Evolutionary conservation across 2,888 invertebrate genomes (phyloP).

Genomic region (Agrochola macilenta): DNA sequence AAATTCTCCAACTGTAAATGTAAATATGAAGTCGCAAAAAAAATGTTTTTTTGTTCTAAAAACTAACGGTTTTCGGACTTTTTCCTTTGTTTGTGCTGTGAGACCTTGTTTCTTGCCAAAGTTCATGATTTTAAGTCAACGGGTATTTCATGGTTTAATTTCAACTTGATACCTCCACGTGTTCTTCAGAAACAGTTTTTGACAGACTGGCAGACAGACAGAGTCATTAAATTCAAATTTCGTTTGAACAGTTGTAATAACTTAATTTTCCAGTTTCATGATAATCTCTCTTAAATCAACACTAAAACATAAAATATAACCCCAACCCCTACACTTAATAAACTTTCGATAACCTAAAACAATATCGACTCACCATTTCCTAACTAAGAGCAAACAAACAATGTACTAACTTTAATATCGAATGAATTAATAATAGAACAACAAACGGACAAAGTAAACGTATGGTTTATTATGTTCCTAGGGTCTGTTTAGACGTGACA

Average conservation of each 20-base stretch:
- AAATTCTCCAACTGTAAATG: too few relatives aligned
- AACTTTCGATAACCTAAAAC: constrained; percentile 44
- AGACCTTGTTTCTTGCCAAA: too few relatives aligned
- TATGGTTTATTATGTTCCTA: constrained; percentile 6
- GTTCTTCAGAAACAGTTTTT: too few relatives aligned
- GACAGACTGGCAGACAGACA: too few relatives aligned
- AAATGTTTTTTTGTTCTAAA: too few relatives aligned
- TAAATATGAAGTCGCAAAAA: too few relatives aligned
- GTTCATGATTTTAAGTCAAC: too few relatives aligned
- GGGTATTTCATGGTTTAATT: too few relatives aligned
- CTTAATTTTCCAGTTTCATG: neutral
- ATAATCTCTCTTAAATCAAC: constrained; percentile 17
- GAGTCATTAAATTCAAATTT: neutral
- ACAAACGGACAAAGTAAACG: constrained; percentile 54
- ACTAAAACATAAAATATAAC: constrained; percentile 15
- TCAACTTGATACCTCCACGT: too few relatives aligned
- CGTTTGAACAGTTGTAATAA: constrained; percentile 2
- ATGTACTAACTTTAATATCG: constrained; percentile 37
- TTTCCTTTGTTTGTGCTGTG: too few relatives aligned
- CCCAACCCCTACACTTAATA: constrained; percentile 11
- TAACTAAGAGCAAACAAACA: constrained; percentile 41
- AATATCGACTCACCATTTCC: constrained; percentile 47
- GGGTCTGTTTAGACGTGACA: neutral
- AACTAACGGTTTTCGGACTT: too few relatives aligned
- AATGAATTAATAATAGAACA: constrained; percentile 57